phyloP scores from a whole-genome alignment of 2,888 invertebrate genomes.

The Podotricha telesiphe region DNA sequence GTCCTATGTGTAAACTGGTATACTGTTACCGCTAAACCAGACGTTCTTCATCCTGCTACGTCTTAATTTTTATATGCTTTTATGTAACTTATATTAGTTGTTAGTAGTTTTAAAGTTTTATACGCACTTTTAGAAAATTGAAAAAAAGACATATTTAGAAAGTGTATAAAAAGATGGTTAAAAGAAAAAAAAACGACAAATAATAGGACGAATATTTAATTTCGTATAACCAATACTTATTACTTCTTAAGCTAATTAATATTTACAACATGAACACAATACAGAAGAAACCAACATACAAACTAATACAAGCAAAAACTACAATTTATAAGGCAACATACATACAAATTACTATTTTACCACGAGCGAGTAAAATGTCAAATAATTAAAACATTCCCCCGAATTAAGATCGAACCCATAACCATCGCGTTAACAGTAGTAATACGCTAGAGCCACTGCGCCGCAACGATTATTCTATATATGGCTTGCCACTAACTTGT shows the following conservation, averaged over 20 bases:
- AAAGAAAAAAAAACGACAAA: conserved; percentile 26
- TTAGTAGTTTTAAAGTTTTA: too few species aligned
- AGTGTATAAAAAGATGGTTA: too few species aligned
- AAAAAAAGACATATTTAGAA: too few species aligned
- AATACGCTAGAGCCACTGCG: background rate
- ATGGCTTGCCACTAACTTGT: too few species aligned
- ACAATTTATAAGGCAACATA: background rate
- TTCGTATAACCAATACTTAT: conserved; percentile 38
- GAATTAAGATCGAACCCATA: background rate
- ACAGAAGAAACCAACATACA: conserved; percentile 25
- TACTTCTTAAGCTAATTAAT: conserved; percentile 27
- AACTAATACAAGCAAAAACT: conserved; percentile 4
- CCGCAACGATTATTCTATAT: too few species aligned
- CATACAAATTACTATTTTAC: background rate
- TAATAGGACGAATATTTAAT: conserved; percentile 51
- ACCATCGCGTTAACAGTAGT: background rate
- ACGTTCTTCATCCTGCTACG: too few species aligned
- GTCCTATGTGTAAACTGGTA: too few species aligned
- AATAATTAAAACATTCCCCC: background rate
- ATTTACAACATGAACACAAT: conserved; percentile 48
- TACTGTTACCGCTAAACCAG: too few species aligned
- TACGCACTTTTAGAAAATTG: too few species aligned
- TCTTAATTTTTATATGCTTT: too few species aligned
- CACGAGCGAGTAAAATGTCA: background rate
- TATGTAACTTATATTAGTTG: too few species aligned